Evolutionary conservation across 2,888 invertebrate species (phyloP).

Genomic region (Trachelus troglodyta): DNA sequence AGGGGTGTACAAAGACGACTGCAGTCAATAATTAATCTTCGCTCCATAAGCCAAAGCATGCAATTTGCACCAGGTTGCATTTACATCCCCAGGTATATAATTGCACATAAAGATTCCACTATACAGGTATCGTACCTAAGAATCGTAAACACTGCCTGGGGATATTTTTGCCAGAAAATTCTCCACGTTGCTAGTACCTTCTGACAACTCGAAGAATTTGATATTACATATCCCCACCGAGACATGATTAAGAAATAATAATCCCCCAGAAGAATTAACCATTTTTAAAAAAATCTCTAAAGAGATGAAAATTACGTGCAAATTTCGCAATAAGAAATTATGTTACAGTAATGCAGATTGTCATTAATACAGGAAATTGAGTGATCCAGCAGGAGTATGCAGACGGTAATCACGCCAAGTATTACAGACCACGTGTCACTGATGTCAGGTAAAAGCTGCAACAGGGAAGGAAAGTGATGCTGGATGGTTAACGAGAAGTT

Average conservation of each 20-base stretch:
- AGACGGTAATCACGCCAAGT: neutral
- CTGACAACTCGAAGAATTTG: neutral
- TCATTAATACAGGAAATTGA: neutral
- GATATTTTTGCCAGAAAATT: neutral
- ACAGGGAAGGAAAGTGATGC: conserved; percentile 14
- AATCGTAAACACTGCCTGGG: neutral
- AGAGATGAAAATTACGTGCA: neutral
- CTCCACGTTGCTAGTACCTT: neutral
- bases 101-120: neutral
- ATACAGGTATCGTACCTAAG: neutral
- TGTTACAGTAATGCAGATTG: neutral
- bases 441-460: conserved; percentile 9
- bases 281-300: neutral
- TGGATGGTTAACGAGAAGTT: conserved; percentile 8
- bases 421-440: neutral
- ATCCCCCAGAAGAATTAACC: neutral
- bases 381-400: neutral
- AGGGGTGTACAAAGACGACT: neutral
- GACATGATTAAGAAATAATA: neutral
- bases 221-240: neutral
- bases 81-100: neutral
- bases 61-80: neutral
- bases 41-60: neutral
- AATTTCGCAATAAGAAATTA: neutral
- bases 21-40: neutral